Conservation (phyloP, 2,113 vertebrate genomes). For the Salvelinus namaycush region DNA sequence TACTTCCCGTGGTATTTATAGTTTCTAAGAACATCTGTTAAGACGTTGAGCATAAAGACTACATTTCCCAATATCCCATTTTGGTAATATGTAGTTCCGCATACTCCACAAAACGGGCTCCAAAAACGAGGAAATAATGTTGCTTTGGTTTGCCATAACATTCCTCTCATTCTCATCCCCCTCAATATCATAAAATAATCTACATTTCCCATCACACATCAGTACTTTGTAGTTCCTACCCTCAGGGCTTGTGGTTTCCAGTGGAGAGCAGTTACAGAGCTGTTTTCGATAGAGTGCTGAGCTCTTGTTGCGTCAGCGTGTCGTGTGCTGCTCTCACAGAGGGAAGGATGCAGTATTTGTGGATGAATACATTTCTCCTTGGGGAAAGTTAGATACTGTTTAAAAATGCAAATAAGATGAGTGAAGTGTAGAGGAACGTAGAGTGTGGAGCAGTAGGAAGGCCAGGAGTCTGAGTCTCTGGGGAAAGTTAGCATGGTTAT, state of each 20-base stretch:
- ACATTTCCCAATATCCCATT: too few relatives aligned
- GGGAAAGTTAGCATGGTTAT: slow-evolving; percentile 4
- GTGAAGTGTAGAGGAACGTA: slow-evolving; percentile 34
- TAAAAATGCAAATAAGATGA: slow-evolving; percentile 66
- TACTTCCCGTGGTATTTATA: too few relatives aligned
- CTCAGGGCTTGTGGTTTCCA: slow-evolving; percentile 7
- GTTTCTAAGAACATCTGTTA: too few relatives aligned
- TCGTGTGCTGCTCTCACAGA: slow-evolving; percentile 23
- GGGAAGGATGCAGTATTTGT: slow-evolving; percentile 28
- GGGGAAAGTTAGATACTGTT: slow-evolving; percentile 52
- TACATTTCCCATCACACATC: background rate
- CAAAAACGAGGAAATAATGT: too few relatives aligned
- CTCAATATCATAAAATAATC: background rate
- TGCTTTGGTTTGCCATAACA: too few relatives aligned
- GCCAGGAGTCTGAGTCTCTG: slow-evolving; percentile 26
- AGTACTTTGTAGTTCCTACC: background rate
- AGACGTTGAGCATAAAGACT: too few relatives aligned
- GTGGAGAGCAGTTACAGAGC: background rate
- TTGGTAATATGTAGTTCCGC: too few relatives aligned
- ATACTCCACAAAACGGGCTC: too few relatives aligned
- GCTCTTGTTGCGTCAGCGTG: slow-evolving; percentile 7
- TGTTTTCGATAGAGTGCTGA: background rate
- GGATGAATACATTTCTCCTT: slow-evolving; percentile 55
- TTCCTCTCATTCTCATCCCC: background rate
- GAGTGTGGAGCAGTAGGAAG: background rate